Conservation (phyloP, 2,113 vertebrate genomes). For the Amia ocellicauda region DNA sequence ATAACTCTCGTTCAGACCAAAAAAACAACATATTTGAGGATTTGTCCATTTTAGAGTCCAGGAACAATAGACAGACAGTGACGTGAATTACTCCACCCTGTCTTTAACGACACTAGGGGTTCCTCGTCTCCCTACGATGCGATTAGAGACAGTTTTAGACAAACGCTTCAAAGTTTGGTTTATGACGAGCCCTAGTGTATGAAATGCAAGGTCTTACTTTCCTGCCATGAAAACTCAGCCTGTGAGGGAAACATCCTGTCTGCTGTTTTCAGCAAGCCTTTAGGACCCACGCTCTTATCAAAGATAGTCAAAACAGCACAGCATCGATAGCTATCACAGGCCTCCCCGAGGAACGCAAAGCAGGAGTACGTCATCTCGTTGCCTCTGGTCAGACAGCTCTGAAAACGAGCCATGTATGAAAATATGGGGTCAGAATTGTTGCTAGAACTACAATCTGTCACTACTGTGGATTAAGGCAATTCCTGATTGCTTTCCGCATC, state of each 20-base stretch:
- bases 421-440: slow-evolving; percentile 18
- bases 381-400: slow-evolving; percentile 53
- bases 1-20: too few species aligned
- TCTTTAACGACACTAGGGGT: too few species aligned
- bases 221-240: slow-evolving; percentile 1
- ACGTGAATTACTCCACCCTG: too few species aligned
- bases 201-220: too few species aligned
- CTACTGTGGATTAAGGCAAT: slow-evolving; percentile 6
- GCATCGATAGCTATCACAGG: slow-evolving; percentile 62
- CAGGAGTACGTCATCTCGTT: slow-evolving; percentile 26
- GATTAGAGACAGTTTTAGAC: slow-evolving; percentile 8
- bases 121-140: not conserved
- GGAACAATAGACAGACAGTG: too few species aligned
- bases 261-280: slow-evolving; percentile 32
- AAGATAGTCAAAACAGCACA: slow-evolving; percentile 67
- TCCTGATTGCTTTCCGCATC: not conserved
- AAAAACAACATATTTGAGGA: too few species aligned
- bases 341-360: slow-evolving; percentile 53
- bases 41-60: too few species aligned
- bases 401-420: slow-evolving; percentile 17
- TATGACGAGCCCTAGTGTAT: not conserved
- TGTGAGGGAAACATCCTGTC: slow-evolving; percentile 50
- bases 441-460: slow-evolving; percentile 7
- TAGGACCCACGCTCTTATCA: slow-evolving; percentile 53
- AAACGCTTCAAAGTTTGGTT: not conserved